Base-by-base conservation (phyloP, 2,888 invertebrate genomes). In the Cantharis nigra region DNA sequence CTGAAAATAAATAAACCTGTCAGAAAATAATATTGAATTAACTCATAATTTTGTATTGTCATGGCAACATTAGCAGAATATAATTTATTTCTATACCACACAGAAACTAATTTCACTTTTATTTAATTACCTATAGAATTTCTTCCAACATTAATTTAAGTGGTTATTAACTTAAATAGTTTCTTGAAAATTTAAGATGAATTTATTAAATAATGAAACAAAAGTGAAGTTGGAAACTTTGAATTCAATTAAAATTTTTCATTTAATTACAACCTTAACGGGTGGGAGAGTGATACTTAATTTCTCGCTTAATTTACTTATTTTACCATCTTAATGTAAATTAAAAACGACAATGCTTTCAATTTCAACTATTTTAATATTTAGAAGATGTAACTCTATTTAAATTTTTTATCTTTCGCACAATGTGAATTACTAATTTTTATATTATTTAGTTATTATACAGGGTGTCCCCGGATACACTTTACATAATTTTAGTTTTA, bases 1-100 rank as follows among this genome's bases (percentile, higher is more conserved):
- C 97, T 93, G 89, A 77, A 89, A 80, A 81, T 75, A 78, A 67
- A 74, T 20, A 73, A 67, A 10, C 13, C 13, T 26, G 18, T 49
- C 23, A 26, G 7, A 20, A 69, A 23, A 69, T 14, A 72, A 20
- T 72, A 2, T 16, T 3, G 26, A 49, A 62, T 16, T 33, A 33
- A 71, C 3, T 49, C 2, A 5, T 49, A n/a, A 49, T 49, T 7
- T 49, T 49, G n/a, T 49, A n/a, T 49, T 49, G 49, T 49, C n/a
- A 7, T n/a, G 7, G n/a, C n/a, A n/a, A 49, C n/a, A 49, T n/a
- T 49, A 49, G n/a, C n/a, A 49, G 49, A 49, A 49, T n/a, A 4
- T n/a, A n/a, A 49, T 49, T 49, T n/a, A 5, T 49, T 49, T 4
- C n/a, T n/a, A 7, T 49, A 49, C 2, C 49, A n/a, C 49, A n/a